Conservation (phyloP, 1,140 invertebrate species). For the Oscheius sp. region DNA sequence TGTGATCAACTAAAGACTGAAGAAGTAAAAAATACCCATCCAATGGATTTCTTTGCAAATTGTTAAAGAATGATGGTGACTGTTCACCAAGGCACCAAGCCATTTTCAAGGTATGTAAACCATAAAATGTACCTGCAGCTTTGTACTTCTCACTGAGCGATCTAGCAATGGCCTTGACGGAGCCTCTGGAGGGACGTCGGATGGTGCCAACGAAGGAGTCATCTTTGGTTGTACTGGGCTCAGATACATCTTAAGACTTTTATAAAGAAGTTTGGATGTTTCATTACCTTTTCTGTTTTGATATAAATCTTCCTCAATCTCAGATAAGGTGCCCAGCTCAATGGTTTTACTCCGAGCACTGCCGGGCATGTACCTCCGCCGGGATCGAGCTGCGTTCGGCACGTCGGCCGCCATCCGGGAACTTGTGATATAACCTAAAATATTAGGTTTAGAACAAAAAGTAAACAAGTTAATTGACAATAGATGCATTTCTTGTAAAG, state of each 20-base stretch:
- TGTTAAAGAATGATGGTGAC: too few relatives aligned
- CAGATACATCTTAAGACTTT: neutral
- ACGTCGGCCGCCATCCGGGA: neutral
- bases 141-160: conserved; percentile 1
- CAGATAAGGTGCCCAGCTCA: neutral
- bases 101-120: too few relatives aligned
- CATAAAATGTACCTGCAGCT: neutral
- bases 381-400: neutral
- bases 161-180: neutral
- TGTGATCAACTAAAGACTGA: too few relatives aligned
- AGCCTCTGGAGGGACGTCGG: neutral
- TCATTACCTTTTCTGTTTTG: conserved; percentile 2
- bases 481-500: neutral
- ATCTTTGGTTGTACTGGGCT: neutral
- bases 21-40: too few relatives aligned
- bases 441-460: too few relatives aligned
- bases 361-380: neutral
- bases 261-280: neutral
- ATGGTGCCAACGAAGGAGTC: neutral
- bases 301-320: conserved; percentile 1
- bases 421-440: too few relatives aligned
- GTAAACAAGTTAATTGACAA: too few relatives aligned
- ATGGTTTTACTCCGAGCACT: neutral
- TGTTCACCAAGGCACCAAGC: too few relatives aligned
- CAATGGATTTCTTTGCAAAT: too few relatives aligned